phyloP scores from a whole-genome alignment of 2,888 invertebrate species.

The Lumbricus terrestris region DNA sequence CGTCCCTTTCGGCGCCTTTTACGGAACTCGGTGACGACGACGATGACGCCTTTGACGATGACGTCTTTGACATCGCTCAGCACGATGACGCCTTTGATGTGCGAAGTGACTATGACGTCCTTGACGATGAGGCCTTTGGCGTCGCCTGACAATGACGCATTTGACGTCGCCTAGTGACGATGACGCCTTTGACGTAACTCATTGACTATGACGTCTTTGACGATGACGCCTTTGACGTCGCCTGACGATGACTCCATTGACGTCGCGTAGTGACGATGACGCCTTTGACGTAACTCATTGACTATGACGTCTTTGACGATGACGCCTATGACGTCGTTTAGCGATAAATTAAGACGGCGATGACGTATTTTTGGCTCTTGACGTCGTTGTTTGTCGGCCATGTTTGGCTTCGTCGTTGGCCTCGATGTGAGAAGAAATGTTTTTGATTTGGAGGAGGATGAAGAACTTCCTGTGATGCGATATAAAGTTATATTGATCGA shows the following conservation, averaged over 20 bases:
- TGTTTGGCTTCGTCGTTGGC: not conserved
- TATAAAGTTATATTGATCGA: not conserved
- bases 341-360: not conserved
- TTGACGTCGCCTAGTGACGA: not conserved
- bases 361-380: not conserved
- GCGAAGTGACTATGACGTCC: no score
- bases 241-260: no score
- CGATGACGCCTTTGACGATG: no score
- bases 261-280: not conserved
- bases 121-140: no score
- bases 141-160: no score
- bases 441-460: fast-evolving
- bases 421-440: not conserved
- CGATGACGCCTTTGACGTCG: not conserved
- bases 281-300: not conserved
- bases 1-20: no score
- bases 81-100: no score
- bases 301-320: not conserved
- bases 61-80: no score
- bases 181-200: not conserved
- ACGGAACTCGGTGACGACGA: no score
- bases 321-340: not conserved
- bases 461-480: not conserved
- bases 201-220: not conserved
- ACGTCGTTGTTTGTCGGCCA: not conserved